Percentiles rank a stretch among this genome's conserved stretches.
Conservation (phyloP, 2,113 vertebrate genomes). For the Anser cygnoides region DNA sequence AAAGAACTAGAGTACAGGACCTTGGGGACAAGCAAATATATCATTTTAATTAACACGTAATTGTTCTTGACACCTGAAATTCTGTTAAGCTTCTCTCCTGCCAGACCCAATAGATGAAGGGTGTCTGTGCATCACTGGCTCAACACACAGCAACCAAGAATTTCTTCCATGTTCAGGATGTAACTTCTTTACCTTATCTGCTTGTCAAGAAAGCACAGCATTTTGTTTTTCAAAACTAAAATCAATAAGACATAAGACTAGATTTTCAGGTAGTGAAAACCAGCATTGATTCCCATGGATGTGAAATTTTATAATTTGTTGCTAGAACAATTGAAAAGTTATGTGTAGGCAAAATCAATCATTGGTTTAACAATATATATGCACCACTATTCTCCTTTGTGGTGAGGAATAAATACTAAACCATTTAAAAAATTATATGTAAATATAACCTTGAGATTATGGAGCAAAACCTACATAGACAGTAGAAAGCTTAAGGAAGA, state of each 20-base stretch:
- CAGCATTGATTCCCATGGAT: neutral
- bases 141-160: neutral
- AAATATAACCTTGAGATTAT: conserved; percentile 19
- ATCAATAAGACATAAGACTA: neutral
- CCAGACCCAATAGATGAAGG: neutral
- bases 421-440: neutral
- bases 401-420: neutral
- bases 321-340: neutral
- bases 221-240: neutral
- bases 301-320: neutral
- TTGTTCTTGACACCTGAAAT: conserved; percentile 16
- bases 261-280: neutral
- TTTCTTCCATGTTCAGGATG: neutral
- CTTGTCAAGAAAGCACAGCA: neutral
- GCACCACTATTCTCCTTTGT: neutral
- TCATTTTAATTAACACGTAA: conserved; percentile 13
- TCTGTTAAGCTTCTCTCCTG: neutral
- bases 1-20: neutral
- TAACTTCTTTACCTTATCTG: neutral
- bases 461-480: neutral
- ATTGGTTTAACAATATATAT: neutral
- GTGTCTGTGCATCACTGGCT: neutral
- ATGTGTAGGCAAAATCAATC: neutral
- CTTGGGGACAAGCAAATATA: neutral
- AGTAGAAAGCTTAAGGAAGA: neutral